Evolutionary conservation across 2,113 vertebrate species (phyloP), one percentile per base, ranked within the genome.

Genomic region (Psittacara wagleri): DNA sequence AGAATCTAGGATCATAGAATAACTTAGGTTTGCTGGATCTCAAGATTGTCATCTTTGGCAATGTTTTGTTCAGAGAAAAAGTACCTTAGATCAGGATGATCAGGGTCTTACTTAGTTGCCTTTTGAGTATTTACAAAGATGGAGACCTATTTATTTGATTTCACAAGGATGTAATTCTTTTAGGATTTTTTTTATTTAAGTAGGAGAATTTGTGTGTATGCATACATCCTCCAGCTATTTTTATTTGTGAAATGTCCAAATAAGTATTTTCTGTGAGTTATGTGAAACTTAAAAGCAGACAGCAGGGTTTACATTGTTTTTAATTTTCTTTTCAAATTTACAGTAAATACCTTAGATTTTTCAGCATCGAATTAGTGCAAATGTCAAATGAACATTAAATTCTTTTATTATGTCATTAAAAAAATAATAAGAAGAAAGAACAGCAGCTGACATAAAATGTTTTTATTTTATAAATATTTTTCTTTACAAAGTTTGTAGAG

Each of bases 401-500:
- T 67, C 4, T 52, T 90, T 41, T 70, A 76, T 17, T 82, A 33
- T 52, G 37, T 25, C 19, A 77, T 64, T 76, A 66, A 90, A 92
- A 88, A 83, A 29, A 35, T n/a, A 14, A 18, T 5, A 10, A 16
- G 19, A 29, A 52, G 64, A 69, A 69, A 35, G 13, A 33, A 14
- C 17, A 73, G 33, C 7, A 2, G 2, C 3, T 86, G 22, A 59
- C 6, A 22, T 1, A 1, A 80, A 83, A 31, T 20, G 2, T 59
- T 73, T 72, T 2, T 0, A 51, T 67, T 70, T 76, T 29, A 19
- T 22, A 46, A 37, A 31, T 37, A 70, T 92, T 96, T 94, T 96
- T 76, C 51, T 84, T 94, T 48, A 41, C 6, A 52, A 96, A 86
- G 25, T 88, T 94, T 92, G 11, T 81, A 88, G 70, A 95, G 52